Conservation (phyloP, 2,888 invertebrate species). For the Dione vanillae region DNA sequence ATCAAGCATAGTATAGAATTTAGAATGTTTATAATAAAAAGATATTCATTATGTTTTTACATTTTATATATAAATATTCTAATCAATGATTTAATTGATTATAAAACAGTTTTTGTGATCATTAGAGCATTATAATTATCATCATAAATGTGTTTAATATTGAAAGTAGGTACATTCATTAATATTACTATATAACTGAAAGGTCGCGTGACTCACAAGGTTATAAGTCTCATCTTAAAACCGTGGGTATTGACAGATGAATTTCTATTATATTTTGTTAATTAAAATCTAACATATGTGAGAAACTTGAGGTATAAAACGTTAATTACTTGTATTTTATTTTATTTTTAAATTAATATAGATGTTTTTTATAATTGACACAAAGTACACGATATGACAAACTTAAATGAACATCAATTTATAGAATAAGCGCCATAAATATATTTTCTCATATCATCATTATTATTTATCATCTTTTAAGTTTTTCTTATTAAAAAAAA, state of each 20-base stretch:
- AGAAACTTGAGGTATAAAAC: background rate
- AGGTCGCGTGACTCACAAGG: conserved; percentile 17
- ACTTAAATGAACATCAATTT: too few species aligned
- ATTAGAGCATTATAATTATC: background rate
- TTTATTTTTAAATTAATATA: too few species aligned
- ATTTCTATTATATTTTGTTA: conserved; percentile 8
- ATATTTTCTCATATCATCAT: too few species aligned
- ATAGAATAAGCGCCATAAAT: too few species aligned
- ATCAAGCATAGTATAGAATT: too few species aligned
- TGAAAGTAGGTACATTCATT: background rate
- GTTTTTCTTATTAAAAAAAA: too few species aligned
- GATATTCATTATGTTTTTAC: too few species aligned
- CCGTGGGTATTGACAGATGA: conserved; percentile 17
- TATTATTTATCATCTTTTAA: too few species aligned
- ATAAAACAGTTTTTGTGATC: background rate
- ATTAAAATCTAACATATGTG: background rate
- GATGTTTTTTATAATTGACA: too few species aligned
- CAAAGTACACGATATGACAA: too few species aligned
- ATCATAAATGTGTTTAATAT: background rate
- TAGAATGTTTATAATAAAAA: too few species aligned
- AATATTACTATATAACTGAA: background rate
- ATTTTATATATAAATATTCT: too few species aligned
- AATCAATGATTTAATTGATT: background rate
- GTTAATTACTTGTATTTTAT: background rate
- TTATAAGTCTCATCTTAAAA: conserved; percentile 2